Evolutionary conservation across 2,888 invertebrate genomes (phyloP).

Genomic region (Drosophila mayaguana): DNA sequence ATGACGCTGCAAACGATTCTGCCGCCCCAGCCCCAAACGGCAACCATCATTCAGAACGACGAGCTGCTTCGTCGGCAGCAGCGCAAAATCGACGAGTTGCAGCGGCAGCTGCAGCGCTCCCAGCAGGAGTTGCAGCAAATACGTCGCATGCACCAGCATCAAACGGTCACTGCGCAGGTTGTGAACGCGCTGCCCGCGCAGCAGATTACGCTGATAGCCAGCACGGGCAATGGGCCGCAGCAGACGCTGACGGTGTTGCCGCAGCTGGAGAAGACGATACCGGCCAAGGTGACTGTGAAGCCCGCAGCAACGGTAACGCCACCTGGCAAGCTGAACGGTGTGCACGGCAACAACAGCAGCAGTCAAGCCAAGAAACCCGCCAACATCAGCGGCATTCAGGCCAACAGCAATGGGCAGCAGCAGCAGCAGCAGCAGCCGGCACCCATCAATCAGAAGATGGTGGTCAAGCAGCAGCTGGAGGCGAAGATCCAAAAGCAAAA

Average conservation of each 20-base stretch:
- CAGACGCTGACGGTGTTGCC: constrained; percentile 79
- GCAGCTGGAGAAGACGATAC: constrained; percentile 68
- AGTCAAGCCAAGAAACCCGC: constrained; percentile 37
- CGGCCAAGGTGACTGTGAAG: constrained; percentile 77
- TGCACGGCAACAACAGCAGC: constrained; percentile 23
- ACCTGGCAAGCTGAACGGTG: constrained; percentile 58
- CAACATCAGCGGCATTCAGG: constrained; percentile 29
- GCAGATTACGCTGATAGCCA: constrained; percentile 83
- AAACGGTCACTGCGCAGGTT: constrained; percentile 75
- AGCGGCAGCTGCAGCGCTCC: constrained; percentile 91
- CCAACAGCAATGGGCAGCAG: constrained; percentile 37
- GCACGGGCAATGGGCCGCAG: constrained; percentile 61
- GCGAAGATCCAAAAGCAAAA: constrained; percentile 88
- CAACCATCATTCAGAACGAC: constrained; percentile 86
- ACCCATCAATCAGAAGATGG: constrained; percentile 86
- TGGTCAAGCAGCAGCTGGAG: constrained; percentile 89
- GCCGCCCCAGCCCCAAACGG: constrained; percentile 82
- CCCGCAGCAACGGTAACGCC: constrained; percentile 23
- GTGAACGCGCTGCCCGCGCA: constrained; percentile 80
- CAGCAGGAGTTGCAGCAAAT: constrained; percentile 90
- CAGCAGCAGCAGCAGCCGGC: constrained; percentile 42
- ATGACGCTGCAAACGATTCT: constrained; percentile 79
- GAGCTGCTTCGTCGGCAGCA: constrained; percentile 94
- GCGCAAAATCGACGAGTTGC: constrained; percentile 94
- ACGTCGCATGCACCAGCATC: constrained; percentile 84